phyloP scores from a whole-genome alignment of 2,888 invertebrate genomes.

The Rhagophthalmus giganteus region DNA sequence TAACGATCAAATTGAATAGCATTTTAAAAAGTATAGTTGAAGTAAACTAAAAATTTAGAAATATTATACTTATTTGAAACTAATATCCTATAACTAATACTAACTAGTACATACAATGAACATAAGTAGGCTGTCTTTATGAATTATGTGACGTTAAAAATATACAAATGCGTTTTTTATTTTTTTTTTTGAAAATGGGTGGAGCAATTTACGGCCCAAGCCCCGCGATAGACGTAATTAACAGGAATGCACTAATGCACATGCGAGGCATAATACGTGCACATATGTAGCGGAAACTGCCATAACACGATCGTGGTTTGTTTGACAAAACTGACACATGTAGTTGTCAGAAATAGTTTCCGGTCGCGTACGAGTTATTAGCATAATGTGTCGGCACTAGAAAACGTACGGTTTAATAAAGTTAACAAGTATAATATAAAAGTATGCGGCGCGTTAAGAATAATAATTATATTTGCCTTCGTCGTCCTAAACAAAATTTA shows the following conservation, averaged over 20 bases:
- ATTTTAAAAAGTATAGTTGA: no score
- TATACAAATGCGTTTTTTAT: no score
- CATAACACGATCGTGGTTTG: slow-evolving; percentile 33
- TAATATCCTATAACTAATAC: no score
- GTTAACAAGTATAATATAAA: slow-evolving; percentile 8
- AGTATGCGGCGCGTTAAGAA: slow-evolving; percentile 1
- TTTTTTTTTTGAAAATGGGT: not conserved
- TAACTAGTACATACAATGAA: no score
- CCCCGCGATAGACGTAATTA: slow-evolving; percentile 17
- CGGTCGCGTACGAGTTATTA: slow-evolving; percentile 26
- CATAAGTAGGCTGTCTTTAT: not conserved
- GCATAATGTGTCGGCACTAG: slow-evolving; percentile 10
- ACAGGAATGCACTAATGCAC: slow-evolving; percentile 20
- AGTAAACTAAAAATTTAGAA: no score
- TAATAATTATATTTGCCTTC: not conserved
- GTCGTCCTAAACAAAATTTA: no score
- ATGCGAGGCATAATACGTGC: slow-evolving; percentile 28
- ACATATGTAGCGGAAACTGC: slow-evolving; percentile 32
- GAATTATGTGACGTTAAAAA: no score
- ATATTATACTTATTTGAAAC: no score
- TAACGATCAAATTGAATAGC: no score
- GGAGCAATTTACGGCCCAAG: slow-evolving; percentile 1
- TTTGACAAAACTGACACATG: slow-evolving; percentile 40
- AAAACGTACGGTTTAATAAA: slow-evolving; percentile 6
- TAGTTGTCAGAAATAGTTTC: slow-evolving; percentile 38